Evolutionary conservation across 2,797 vertebrate genomes (phyloP).

Genomic region (Peromyscus eremicus): DNA sequence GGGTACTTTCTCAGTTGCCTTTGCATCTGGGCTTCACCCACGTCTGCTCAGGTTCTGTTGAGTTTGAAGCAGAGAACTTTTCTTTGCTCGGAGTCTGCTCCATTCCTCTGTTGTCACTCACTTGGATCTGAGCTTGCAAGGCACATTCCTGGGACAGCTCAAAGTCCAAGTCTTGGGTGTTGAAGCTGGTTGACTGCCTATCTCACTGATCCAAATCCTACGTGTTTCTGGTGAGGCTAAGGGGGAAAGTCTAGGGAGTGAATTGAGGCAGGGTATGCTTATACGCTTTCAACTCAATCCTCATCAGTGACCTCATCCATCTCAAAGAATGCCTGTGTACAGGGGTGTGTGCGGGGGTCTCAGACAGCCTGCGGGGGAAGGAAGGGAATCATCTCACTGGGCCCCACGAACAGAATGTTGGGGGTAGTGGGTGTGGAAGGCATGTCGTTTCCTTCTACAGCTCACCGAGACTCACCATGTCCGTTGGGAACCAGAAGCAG

Average conservation of each 20-base stretch:
- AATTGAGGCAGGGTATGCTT: neutral
- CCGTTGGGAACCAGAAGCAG: neutral
- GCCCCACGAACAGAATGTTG: neutral
- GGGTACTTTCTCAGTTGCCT: neutral
- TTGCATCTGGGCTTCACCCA: neutral
- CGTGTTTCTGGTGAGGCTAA: fast-evolving
- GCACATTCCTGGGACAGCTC: neutral
- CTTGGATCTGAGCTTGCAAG: too few relatives aligned
- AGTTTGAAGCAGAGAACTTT: neutral
- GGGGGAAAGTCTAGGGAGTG: too few relatives aligned
- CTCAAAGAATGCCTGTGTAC: neutral
- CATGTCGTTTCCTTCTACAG: neutral
- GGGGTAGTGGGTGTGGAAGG: fast-evolving
- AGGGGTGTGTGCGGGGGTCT: neutral
- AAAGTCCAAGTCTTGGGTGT: neutral
- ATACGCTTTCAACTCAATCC: neutral
- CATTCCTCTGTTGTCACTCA: neutral
- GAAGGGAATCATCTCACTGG: neutral
- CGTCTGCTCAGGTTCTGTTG: neutral
- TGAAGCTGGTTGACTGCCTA: fast-evolving
- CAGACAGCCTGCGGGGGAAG: fast-evolving
- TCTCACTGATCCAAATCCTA: fast-evolving
- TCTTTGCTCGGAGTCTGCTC: neutral
- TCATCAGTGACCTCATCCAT: neutral
- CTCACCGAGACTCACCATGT: neutral